Evolutionary conservation across 2,888 invertebrate species (phyloP), one percentile per base, ranked within the genome.

Genomic region (Eupithecia pulchellata): DNA sequence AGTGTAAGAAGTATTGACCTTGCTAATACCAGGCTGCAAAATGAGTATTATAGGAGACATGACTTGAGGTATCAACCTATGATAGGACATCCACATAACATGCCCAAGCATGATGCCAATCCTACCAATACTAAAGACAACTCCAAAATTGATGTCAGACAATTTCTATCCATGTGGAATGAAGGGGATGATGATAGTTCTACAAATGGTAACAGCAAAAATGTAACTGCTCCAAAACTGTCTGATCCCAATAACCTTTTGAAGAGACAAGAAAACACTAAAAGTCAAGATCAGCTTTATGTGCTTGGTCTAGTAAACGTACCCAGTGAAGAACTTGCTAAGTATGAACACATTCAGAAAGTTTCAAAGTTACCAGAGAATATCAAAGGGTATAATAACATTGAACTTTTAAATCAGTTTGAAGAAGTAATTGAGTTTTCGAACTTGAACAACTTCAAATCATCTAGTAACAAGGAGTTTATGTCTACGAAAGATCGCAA

Each of bases 341-440:
- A 94, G 85, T 94, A 94, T 90, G 92, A 94, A 78, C 94, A 94
- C 77, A 91, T 94, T 74, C 93, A 94, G 84, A 94, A 93, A 85
- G 89, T 94, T 72, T 94, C 94, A 17, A 94, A 94, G 81, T 81
- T 94, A 73, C 94, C 94, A 27, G 94, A 94, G 79, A 94, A 94
- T 81, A 94, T 94, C 62, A 94, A 94, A 83, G 94, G 94, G 52
- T 94, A 93, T 70, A 94, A 90, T 76, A 91, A 85, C 76, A 87
- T 93, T 83, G 94, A 94, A 79, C 79, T 94, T 66, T 85, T 93
- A 27, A 90, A 91, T 78, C 93, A 93, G 78, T 94, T 92, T 88
- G 94, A 94, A 83, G 90, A 93, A 83, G 92, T 89, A 57, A 90
- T 93, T 80, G 92, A 91, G 84, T 89, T 90, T 74, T 88, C 92